Percentiles rank a stretch among this genome's conserved stretches.
phyloP scores from a whole-genome alignment of 1,140 invertebrate species.

The Lordiphosa collinella region DNA sequence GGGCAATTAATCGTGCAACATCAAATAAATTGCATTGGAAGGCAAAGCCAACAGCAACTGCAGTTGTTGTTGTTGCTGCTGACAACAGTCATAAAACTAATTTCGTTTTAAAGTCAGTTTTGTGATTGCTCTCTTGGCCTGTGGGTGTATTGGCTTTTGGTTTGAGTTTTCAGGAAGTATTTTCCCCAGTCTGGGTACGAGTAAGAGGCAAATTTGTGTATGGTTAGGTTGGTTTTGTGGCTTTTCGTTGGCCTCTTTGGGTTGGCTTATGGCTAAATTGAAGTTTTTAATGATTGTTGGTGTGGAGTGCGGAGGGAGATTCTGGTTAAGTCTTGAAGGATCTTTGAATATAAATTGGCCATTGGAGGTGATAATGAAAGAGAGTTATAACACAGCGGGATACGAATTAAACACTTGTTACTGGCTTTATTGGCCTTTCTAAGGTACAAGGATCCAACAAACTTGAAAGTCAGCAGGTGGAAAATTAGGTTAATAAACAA shows the following conservation, averaged over 20 bases:
- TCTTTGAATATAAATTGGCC: no score
- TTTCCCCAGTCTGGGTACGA: background rate
- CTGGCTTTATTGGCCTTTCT: no score
- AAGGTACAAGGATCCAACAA: no score
- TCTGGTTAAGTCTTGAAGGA: no score
- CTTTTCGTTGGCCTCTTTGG: constrained; percentile 4
- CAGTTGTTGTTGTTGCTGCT: constrained; percentile 27
- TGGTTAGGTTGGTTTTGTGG: constrained; percentile 1
- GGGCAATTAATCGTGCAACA: constrained; percentile 71
- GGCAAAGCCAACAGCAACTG: constrained; percentile 31
- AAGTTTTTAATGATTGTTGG: constrained; percentile 39
- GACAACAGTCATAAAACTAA: constrained; percentile 70
- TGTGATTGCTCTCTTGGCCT: constrained; percentile 9
- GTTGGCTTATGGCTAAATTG: background rate
- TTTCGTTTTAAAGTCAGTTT: constrained; percentile 41
- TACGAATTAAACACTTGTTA: no score
- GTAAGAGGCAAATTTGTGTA: constrained; percentile 23
- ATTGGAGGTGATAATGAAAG: no score
- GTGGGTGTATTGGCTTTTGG: constrained; percentile 25
- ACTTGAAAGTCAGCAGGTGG: no score
- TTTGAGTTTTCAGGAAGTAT: constrained; percentile 29
- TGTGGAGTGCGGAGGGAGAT: no score
- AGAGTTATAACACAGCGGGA: no score
- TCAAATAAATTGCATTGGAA: constrained; percentile 71
- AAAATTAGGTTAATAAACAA: no score